Conservation (phyloP, 2,888 invertebrate genomes). For the Sphinx pinastri region DNA sequence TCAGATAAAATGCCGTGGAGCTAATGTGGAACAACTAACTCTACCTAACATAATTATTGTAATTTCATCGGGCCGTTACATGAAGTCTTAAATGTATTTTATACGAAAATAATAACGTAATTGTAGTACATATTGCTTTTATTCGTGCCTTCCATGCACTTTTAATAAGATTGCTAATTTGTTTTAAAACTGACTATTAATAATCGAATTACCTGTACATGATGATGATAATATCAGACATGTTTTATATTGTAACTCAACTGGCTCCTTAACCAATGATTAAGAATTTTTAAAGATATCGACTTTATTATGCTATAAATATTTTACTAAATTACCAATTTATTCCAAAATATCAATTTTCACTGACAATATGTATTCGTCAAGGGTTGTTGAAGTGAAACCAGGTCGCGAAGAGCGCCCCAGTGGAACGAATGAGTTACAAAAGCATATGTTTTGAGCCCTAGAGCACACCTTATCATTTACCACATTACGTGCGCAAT, state of each 20-base stretch:
- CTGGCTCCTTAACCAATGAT: too few species aligned
- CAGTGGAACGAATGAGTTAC: slow-evolving; percentile 77
- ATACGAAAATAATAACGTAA: not conserved
- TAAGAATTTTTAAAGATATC: too few species aligned
- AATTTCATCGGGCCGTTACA: not conserved
- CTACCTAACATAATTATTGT: slow-evolving; percentile 10
- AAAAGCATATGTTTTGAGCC: slow-evolving; percentile 82
- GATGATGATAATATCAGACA: too few species aligned
- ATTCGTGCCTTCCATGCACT: too few species aligned
- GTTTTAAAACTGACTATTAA: too few species aligned
- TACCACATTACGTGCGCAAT: slow-evolving; percentile 80
- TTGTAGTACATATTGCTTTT: not conserved
- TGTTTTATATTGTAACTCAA: too few species aligned
- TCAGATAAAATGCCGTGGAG: not conserved
- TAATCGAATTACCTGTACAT: too few species aligned
- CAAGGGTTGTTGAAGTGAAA: slow-evolving; percentile 55
- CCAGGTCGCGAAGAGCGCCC: slow-evolving; percentile 45
- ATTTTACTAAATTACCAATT: not conserved
- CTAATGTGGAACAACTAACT: not conserved
- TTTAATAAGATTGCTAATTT: too few species aligned
- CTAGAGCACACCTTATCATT: slow-evolving; percentile 81
- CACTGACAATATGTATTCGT: slow-evolving; percentile 35
- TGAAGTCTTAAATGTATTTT: not conserved
- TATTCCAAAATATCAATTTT: not conserved
- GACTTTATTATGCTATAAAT: not conserved